Conservation (phyloP, 1,140 invertebrate species). For the Tyrophagus putrescentiae region DNA sequence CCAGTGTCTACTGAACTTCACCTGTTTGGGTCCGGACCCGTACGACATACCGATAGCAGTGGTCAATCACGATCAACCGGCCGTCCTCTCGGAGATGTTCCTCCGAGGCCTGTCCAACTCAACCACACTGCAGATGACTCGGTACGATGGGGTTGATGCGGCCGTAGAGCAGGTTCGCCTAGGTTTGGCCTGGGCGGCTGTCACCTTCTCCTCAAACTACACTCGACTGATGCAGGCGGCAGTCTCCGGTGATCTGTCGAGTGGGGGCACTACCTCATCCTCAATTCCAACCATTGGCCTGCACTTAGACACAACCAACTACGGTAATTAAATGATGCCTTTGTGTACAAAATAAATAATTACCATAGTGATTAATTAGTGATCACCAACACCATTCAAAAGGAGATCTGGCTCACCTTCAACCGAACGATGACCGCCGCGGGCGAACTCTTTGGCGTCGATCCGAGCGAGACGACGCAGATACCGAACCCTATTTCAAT, state of each 20-base stretch:
- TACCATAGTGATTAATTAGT: too few species aligned
- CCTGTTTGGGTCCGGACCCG: constrained; percentile 79
- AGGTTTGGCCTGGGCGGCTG: constrained; percentile 23
- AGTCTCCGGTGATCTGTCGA: not conserved
- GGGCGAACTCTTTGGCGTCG: not conserved
- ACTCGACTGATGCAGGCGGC: constrained; percentile 11
- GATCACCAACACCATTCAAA: constrained; percentile 23
- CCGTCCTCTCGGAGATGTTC: constrained; percentile 7
- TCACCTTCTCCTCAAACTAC: constrained; percentile 15
- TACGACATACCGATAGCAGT: constrained; percentile 63
- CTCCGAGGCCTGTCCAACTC: constrained; percentile 1
- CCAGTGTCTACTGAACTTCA: constrained; percentile 80
- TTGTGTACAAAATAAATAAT: not conserved
- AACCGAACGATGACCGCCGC: not conserved
- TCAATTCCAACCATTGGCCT: constrained; percentile 8
- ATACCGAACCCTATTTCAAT: constrained; percentile 40
- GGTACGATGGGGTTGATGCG: constrained; percentile 1
- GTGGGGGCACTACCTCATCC: not conserved
- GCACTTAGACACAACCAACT: constrained; percentile 21
- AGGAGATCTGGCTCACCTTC: constrained; percentile 21
- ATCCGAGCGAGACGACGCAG: not conserved
- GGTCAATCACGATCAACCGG: constrained; percentile 39
- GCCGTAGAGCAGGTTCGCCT: constrained; percentile 17
- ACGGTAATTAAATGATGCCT: not conserved
- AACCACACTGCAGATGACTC: constrained; percentile 11